Evolutionary conservation across 2,888 invertebrate species (phyloP).

Genomic region (Ophioninae sp.): DNA sequence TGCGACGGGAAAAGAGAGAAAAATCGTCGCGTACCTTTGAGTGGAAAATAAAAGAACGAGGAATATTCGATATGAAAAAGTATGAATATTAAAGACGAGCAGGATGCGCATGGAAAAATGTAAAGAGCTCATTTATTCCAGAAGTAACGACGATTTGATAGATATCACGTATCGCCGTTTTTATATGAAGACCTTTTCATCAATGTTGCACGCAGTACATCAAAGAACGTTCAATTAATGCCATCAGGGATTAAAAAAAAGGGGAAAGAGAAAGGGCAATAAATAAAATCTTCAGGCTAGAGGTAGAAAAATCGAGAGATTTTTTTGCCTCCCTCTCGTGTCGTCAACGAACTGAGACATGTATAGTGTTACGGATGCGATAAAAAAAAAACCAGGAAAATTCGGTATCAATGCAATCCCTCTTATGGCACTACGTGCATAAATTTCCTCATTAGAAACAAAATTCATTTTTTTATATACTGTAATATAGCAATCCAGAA

Average conservation of each 20-base stretch:
- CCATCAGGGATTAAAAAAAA: not conserved
- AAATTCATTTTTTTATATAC: too few species aligned
- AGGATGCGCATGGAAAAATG: not conserved
- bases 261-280: not conserved
- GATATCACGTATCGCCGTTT: conserved; percentile 34
- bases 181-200: conserved; percentile 12
- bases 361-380: too few species aligned
- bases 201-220: not conserved
- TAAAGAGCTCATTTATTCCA: not conserved
- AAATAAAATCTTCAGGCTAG: not conserved
- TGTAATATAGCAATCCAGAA: too few species aligned
- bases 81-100: not conserved
- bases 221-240: conserved; percentile 38
- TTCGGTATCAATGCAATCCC: too few species aligned
- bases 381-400: too few species aligned
- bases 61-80: not conserved
- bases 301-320: conserved; percentile 11
- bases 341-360: too few species aligned
- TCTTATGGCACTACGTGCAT: too few species aligned
- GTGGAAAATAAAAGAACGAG: not conserved
- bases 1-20: too few species aligned
- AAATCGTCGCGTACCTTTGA: too few species aligned
- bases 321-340: not conserved
- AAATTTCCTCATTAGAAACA: too few species aligned
- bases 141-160: conserved; percentile 4